Percentiles rank a stretch among this genome's conserved stretches.
phyloP scores from a whole-genome alignment of 2,797 vertebrate genomes.

The Enteromius viviparus region DNA sequence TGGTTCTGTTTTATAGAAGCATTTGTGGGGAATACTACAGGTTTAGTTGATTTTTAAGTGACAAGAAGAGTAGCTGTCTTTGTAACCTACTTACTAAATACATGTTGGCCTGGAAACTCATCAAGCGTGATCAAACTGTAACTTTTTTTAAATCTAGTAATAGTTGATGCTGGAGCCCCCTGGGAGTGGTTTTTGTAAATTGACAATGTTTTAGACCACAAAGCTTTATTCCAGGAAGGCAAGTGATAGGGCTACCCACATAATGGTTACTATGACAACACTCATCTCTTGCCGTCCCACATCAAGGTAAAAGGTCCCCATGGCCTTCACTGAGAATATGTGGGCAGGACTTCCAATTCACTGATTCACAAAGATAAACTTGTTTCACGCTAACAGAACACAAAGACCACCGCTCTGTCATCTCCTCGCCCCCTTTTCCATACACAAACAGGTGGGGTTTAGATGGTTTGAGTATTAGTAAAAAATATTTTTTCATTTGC shows the following conservation, averaged over 20 bases:
- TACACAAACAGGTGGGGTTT: conserved; percentile 9
- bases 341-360: conserved; percentile 40
- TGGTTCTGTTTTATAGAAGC: too few relatives aligned
- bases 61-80: background rate
- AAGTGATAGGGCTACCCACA: conserved; percentile 35
- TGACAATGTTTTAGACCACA: conserved; percentile 34
- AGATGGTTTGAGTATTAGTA: background rate
- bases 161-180: conserved; percentile 42
- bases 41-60: background rate
- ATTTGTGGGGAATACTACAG: background rate
- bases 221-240: conserved; percentile 58
- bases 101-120: conserved; percentile 3
- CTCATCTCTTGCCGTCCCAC: conserved; percentile 46
- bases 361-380: conserved; percentile 26
- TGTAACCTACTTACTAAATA: background rate
- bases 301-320: conserved; percentile 50
- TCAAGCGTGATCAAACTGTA: conserved; percentile 43
- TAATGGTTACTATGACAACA: conserved; percentile 58
- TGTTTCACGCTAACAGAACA: conserved; percentile 16
- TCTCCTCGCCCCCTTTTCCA: background rate
- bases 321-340: conserved; percentile 39
- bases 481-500: background rate
- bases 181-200: conserved; percentile 40
- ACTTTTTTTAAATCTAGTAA: conserved; percentile 37
- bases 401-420: conserved; percentile 17